Evolutionary conservation across 2,113 vertebrate genomes (phyloP).

Genomic region (Epinephelus cyanopodus): DNA sequence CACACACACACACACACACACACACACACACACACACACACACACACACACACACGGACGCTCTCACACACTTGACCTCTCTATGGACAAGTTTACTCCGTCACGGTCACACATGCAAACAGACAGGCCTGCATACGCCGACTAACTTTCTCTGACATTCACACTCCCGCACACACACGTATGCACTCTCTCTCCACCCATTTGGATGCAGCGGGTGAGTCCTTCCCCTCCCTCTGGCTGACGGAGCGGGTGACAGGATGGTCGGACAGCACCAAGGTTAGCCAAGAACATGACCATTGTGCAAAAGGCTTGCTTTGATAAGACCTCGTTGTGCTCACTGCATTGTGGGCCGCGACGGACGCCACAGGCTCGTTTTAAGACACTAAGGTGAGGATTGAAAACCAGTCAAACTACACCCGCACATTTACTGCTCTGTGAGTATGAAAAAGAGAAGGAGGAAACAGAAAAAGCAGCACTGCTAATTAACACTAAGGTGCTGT

Average conservation of each 20-base stretch:
- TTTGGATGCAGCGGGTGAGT: slow-evolving; percentile 59
- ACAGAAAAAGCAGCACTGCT: slow-evolving; percentile 8
- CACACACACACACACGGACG: neutral
- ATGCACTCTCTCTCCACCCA: neutral
- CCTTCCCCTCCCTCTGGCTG: slow-evolving; percentile 50
- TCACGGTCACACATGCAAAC: slow-evolving; percentile 26
- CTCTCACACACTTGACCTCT: neutral
- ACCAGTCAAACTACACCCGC: slow-evolving; percentile 15
- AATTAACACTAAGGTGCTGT: slow-evolving; percentile 51
- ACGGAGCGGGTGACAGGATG: slow-evolving; percentile 70
- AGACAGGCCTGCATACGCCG: slow-evolving; percentile 16
- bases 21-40: neutral
- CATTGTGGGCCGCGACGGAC: neutral
- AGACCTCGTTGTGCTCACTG: slow-evolving; percentile 46
- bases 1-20: neutral
- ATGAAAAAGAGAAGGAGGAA: neutral
- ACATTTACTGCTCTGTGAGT: slow-evolving; percentile 11
- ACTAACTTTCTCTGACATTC: slow-evolving; percentile 52
- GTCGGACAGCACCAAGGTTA: slow-evolving; percentile 77
- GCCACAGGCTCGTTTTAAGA: neutral
- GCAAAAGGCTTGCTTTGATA: slow-evolving; percentile 65
- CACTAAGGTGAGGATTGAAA: neutral
- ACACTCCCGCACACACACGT: neutral
- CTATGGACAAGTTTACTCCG: neutral
- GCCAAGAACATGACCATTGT: slow-evolving; percentile 62